Percentiles rank a stretch among this genome's conserved stretches.
phyloP scores from a whole-genome alignment of 2,113 vertebrate species.

The Struthidea cinerea region DNA sequence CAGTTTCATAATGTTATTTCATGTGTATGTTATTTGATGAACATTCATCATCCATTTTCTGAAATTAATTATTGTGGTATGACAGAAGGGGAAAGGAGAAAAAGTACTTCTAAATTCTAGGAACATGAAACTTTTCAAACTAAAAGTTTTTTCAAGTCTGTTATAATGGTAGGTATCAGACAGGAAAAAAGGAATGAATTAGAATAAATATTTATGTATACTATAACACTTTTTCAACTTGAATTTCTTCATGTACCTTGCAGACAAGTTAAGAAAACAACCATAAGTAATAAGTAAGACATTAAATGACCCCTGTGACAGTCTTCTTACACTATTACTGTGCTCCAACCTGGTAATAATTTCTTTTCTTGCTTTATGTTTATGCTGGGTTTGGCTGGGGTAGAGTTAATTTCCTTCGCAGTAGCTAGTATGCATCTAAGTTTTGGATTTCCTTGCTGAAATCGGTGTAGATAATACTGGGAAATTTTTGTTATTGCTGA shows the following conservation, averaged over 20 bases:
- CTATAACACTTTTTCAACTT: neutral
- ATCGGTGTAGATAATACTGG: neutral
- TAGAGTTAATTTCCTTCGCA: neutral
- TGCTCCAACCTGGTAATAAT: constrained; percentile 22
- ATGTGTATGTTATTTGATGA: neutral
- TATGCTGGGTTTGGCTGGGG: accelerated
- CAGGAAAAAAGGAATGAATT: neutral
- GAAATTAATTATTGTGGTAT: constrained; percentile 13
- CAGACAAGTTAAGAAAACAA: constrained; percentile 42
- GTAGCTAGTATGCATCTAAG: neutral
- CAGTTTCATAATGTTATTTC: neutral
- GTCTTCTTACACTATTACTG: neutral
- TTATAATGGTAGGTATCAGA: neutral
- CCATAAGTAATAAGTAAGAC: constrained; percentile 28
- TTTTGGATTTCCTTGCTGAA: neutral
- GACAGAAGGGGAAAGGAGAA: neutral
- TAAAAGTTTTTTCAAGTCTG: neutral
- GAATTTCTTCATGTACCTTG: neutral
- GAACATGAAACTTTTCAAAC: neutral
- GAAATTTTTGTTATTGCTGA: neutral
- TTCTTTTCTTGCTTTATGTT: neutral
- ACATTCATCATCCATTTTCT: neutral
- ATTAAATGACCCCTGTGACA: constrained; percentile 24
- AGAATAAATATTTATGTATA: constrained; percentile 42
- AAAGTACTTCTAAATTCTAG: neutral